Evolutionary conservation across 2,113 vertebrate species (phyloP), one percentile per base, ranked within the genome.

Genomic region (Proterorhinus semilunaris): DNA sequence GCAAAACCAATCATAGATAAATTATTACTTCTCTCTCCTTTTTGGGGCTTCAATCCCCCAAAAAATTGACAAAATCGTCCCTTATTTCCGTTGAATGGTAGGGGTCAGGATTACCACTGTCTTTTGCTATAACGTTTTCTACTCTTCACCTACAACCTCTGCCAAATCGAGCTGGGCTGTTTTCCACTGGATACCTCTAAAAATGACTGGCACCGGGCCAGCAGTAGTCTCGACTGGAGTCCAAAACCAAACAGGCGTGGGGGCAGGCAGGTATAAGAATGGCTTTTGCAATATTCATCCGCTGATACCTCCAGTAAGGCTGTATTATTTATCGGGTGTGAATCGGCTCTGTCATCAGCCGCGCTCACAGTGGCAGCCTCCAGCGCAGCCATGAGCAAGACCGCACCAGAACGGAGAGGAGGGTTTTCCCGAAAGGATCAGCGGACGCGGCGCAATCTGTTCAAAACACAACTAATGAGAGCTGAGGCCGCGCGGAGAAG

Each of bases 271-370:
- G n/a, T 53, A 13, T 58, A 74, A 80, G 75, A 84, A 74, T 50
- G 59, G 45, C 50, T 83, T 21, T 87, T 88, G 66, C 70, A 86
- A 82, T 87, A 88, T 88, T 88, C 82, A 88, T 88, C 83, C 77
- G 84, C 84, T 77, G 84, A 86, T 88, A 88, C 80, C 84, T 86
- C 78, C 74, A 78, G 84, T 87, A 82, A 76, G 82, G 51, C 75
- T 88, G 63, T 83, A 87, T 89, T 89, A 89, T 91, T 91, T 83
- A 91, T 89, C 13, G 75, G 74, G 81, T 72, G 79, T 81, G 86
- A 88, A 87, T 88, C 86, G 65, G 84, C 86, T 80, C 79, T 84
- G 86, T 88, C 86, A 88, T 86, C 87, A 83, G 77, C 83, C 67
- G 42, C 68, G 85, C 87, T 79, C 75, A 86, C 81, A 81, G 84